Evolutionary conservation across 2,888 invertebrate genomes (phyloP).

Genomic region (Axea sp.): DNA sequence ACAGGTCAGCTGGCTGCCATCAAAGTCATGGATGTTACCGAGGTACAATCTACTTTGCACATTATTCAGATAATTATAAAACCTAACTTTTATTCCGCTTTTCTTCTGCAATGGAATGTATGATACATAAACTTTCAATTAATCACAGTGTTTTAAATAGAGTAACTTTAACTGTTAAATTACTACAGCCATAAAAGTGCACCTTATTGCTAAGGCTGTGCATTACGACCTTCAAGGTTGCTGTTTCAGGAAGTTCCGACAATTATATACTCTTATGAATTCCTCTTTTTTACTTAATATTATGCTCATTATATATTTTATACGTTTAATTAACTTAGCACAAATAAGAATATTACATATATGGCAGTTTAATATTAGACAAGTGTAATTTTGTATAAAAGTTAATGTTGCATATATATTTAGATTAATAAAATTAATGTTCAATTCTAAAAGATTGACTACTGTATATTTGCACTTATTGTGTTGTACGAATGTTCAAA

Average conservation of each 20-base stretch:
- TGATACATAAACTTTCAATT: constrained; percentile 13
- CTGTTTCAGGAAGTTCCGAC: constrained; percentile 56
- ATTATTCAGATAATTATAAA: neutral
- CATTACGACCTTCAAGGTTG: constrained; percentile 51
- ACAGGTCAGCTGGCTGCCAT: constrained; percentile 99
- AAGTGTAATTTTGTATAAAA: constrained; percentile 12
- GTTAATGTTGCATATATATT: neutral
- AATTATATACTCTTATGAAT: constrained; percentile 49
- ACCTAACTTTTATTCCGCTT: neutral
- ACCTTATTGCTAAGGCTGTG: constrained; percentile 36
- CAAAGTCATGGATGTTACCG: constrained; percentile 99
- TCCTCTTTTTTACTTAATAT: constrained; percentile 40
- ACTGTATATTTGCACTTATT: no score
- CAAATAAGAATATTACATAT: constrained; percentile 23
- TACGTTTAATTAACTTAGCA: constrained; percentile 44
- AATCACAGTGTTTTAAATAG: constrained; percentile 5
- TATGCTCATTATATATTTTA: constrained; percentile 44
- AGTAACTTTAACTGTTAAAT: constrained; percentile 35
- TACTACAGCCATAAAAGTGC: constrained; percentile 39
- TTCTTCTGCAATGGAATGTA: constrained; percentile 5
- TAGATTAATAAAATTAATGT: no score
- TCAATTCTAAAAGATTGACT: no score
- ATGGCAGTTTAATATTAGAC: neutral
- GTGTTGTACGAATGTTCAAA: no score
- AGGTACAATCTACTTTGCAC: constrained; percentile 81